Base-by-base conservation (phyloP, 2,888 invertebrate genomes). In the Ceraclea dissimilis region DNA sequence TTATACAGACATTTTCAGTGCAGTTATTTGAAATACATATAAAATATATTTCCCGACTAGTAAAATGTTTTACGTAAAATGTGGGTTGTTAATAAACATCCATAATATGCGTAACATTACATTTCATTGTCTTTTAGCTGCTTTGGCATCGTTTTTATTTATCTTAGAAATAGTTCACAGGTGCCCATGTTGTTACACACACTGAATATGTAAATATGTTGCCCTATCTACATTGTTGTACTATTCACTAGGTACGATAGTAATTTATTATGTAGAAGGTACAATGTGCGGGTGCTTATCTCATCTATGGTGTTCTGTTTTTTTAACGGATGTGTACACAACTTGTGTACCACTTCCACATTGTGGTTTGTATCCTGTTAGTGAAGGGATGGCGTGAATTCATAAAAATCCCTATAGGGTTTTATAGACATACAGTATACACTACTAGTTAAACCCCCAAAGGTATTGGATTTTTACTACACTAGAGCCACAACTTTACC, bases 311-410 rank as follows among this genome's bases (percentile, higher is more conserved):
- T 60, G 60, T 58, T 60, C 51, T 51, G 56, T 51, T 58, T 58
- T 53, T 54, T 54, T 22, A 60, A 54, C 60, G 60, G 60, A 60
- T 60, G 60, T 58, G 52, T 56, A 58, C 60, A 47, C 52, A 58
- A 43, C 48, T 48, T 13, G 5, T 19, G 31, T 16, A 49, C 51
- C 52, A 48, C 54, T 54, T 54, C 22, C 39, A 57, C 55, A 52
- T 55, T 52, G 54, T 57, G 20, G 54, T 57, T 54, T 43, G 53
- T 22, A 48, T 54, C 33, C 46, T 44, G 33, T 51, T 44, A n/a
- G 22, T 17, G 16, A 20, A 46, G 51, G 50, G 53, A 46, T 51
- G 53, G 50, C 51, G 54, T 57, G 54, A 54, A 57, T 54, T 57
- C 48, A 46, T 57, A 49, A 50, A 52, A 54, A 17, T 19, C 47